Percentiles rank a stretch among this genome's conserved stretches.
phyloP scores from a whole-genome alignment of 2,888 invertebrate genomes.

The Dione juno region DNA sequence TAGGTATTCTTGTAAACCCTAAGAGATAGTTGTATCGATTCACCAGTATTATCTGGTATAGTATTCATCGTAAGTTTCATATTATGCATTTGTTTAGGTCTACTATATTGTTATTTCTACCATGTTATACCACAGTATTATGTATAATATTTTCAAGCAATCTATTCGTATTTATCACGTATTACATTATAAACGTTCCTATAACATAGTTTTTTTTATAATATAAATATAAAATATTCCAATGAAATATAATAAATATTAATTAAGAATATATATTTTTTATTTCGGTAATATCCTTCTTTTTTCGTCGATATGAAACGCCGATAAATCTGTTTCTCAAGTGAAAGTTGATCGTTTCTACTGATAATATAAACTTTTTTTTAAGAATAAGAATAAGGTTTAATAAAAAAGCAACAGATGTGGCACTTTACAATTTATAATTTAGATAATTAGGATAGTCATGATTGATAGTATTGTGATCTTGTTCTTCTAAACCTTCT shows the following conservation, averaged over 20 bases:
- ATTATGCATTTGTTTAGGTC: conserved; percentile 52
- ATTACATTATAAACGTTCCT: conserved; percentile 34
- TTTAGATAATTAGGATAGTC: background rate
- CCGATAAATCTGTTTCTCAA: background rate
- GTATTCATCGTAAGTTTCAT: conserved; percentile 48
- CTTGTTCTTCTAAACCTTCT: conserved; percentile 24
- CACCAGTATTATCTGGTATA: conserved; percentile 45
- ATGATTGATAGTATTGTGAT: background rate
- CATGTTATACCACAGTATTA: conserved; percentile 37
- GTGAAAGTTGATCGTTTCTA: background rate
- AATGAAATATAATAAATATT: background rate
- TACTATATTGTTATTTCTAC: background rate
- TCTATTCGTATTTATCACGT: conserved; percentile 9
- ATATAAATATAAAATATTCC: background rate
- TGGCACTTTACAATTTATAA: conserved; percentile 9
- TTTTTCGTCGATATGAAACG: background rate
- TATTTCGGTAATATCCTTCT: background rate
- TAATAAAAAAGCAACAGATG: background rate
- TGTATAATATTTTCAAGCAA: conserved; percentile 14
- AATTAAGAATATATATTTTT: background rate
- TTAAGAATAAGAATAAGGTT: background rate
- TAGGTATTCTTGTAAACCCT: conserved; percentile 43
- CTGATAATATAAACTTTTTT: background rate
- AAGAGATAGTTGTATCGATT: conserved; percentile 32
- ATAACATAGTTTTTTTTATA: conserved; percentile 17